These are phyloP conservation scores for Aricia artaxerxes DNA, from an alignment of 2,888 invertebrate species.

Conservation along the genomic window DNA sequence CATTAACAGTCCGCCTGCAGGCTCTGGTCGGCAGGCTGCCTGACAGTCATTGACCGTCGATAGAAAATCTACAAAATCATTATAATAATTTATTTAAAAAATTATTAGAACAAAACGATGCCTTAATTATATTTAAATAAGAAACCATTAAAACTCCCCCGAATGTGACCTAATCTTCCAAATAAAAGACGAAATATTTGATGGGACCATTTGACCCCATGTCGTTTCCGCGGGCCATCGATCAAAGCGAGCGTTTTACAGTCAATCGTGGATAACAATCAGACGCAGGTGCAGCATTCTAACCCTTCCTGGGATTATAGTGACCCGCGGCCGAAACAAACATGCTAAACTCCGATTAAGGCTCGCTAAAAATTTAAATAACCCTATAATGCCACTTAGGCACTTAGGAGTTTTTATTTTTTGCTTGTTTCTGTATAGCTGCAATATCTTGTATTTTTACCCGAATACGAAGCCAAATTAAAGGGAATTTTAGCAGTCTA, in stretches of 20 bases:
- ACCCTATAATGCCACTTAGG: neutral
- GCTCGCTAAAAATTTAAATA: neutral
- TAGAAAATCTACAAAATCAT: too few relatives aligned
- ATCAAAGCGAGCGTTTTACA: slow-evolving; percentile 53
- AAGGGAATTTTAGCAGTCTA: too few relatives aligned
- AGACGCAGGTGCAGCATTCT: slow-evolving; percentile 51
- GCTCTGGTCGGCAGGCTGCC: too few relatives aligned
- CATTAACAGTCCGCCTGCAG: too few relatives aligned
- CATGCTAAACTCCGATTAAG: slow-evolving; percentile 23
- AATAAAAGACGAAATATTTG: neutral
- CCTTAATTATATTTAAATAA: neutral
- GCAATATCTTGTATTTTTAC: neutral
- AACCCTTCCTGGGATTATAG: slow-evolving; percentile 43
- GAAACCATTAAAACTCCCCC: neutral
- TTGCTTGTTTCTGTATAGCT: neutral
- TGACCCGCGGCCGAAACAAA: slow-evolving; percentile 35
- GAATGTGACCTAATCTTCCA: slow-evolving; percentile 42
- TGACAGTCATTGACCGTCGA: too few relatives aligned
- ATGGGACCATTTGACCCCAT: slow-evolving; percentile 35
- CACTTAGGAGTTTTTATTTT: neutral
- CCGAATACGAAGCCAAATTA: too few relatives aligned
- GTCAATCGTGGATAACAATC: slow-evolving; percentile 52
- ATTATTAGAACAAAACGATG: too few relatives aligned
- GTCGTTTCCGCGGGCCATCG: slow-evolving; percentile 49
- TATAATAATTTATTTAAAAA: too few relatives aligned